Base-by-base conservation (phyloP, 23 tunicate genomes). In the Ascidia mentula region DNA sequence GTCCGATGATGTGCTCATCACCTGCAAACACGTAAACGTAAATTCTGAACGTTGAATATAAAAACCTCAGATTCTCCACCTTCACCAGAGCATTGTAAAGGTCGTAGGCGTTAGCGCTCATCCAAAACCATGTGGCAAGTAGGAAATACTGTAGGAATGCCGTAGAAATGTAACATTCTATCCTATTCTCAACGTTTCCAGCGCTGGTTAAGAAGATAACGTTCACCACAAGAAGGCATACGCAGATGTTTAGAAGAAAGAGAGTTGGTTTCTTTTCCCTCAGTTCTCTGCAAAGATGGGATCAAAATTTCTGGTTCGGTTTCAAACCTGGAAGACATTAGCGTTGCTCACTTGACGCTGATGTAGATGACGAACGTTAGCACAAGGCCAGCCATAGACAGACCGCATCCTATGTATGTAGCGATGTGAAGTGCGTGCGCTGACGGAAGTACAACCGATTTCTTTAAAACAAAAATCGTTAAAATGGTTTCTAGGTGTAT, bases 61-160 rank as follows among this genome's bases (percentile, higher is more conserved):
- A n/a, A n/a, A n/a, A 45, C 17, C 60, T 17, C 17, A 17, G 13
- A 6, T 71, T 71, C 18, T 3, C 2, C 24, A 76, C 37, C 65
- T 32, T 46, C 7, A 81, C 85, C 24, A 81, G 32, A 39, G 71
- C 37, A 32, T 38, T 35, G 53, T 37, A 69, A 13, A 81, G 77
- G 53, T 36, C 38, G 9, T 69, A 69, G 5, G 85, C 85, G 40
- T 81, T 76, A 15, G 72, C 37, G 30, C 72, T 40, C 85, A 81
- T 81, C 75, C 75, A 81, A 28, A 76, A 76, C 85, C 85, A 81
- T 22, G 85, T 53, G 8, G 77, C 34, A 36, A 81, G 40, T 20
- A 81, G 53, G 33, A 81, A 81, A 65, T 81, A 81, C 30, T 81
- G 85, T 20, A 81, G 53, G 61, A 81, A 32, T 9, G 77, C 77